These are phyloP conservation scores for Kradibia gibbosae DNA, from an alignment of 1,140 invertebrate genomes.

Conservation along the genomic window DNA sequence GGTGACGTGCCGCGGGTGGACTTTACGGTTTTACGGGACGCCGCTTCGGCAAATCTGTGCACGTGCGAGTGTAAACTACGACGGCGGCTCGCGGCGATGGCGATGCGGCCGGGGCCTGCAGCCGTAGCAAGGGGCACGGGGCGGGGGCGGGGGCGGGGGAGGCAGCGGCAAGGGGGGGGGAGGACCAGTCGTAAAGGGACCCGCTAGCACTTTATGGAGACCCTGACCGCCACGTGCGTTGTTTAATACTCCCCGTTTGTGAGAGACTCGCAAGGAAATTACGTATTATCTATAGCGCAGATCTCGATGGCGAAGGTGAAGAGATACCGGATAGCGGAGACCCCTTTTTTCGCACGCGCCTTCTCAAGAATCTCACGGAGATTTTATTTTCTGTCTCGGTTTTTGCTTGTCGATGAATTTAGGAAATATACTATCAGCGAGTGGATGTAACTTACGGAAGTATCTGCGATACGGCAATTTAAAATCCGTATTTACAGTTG, in stretches of 20 bases:
- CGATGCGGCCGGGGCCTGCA: too few relatives aligned
- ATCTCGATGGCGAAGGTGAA: background rate
- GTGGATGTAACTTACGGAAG: constrained; percentile 1
- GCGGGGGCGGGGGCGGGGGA: too few relatives aligned
- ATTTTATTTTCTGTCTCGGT: background rate
- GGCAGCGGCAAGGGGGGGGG: too few relatives aligned
- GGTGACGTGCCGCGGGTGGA: constrained; percentile 47
- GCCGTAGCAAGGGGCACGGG: too few relatives aligned
- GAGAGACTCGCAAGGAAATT: constrained; percentile 6
- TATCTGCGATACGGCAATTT: too few relatives aligned
- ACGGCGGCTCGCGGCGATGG: too few relatives aligned
- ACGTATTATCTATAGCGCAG: background rate
- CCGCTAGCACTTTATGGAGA: background rate
- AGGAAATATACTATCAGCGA: background rate
- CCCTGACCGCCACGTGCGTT: background rate
- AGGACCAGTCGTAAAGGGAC: background rate
- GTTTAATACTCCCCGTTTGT: background rate
- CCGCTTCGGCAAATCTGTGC: constrained; percentile 26
- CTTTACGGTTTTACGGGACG: constrained; percentile 52
- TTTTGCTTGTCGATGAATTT: background rate
- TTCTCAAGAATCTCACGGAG: background rate
- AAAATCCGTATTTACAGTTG: background rate
- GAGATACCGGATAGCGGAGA: background rate
- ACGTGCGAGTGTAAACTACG: background rate
- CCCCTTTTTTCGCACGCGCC: background rate